Conservation (phyloP, 2,797 vertebrate genomes). For the Sebastes baramenuke region DNA sequence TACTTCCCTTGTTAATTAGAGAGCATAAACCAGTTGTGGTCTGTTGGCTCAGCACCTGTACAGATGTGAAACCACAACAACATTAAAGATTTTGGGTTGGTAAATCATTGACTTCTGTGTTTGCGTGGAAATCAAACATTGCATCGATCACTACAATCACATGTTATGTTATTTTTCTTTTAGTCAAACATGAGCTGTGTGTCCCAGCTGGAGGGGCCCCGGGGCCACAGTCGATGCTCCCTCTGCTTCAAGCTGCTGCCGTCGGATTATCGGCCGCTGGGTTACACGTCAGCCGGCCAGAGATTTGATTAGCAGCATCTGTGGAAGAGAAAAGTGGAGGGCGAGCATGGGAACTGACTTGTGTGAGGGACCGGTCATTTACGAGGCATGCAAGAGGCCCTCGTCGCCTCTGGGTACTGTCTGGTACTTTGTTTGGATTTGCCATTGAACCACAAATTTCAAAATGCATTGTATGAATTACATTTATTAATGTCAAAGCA, state of each 20-base stretch:
- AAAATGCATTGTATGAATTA: neutral
- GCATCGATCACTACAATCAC: neutral
- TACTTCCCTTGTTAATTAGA: no score
- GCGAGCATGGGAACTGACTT: slow-evolving; percentile 38
- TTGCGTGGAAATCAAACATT: neutral
- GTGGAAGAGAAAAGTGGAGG: slow-evolving; percentile 33
- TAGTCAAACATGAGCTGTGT: neutral
- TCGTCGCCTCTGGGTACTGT: neutral
- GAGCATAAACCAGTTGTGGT: neutral
- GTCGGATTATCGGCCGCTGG: slow-evolving; percentile 32
- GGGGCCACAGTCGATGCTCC: slow-evolving; percentile 6
- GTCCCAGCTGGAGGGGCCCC: slow-evolving; percentile 4
- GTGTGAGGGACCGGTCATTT: slow-evolving; percentile 34
- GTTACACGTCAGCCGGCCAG: slow-evolving; percentile 34
- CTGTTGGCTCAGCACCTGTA: neutral
- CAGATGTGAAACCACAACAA: neutral
- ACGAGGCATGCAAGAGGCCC: slow-evolving; percentile 14
- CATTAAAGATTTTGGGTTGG: neutral
- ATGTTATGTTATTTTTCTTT: slow-evolving; percentile 16
- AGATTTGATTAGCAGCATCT: slow-evolving; percentile 52
- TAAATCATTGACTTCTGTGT: neutral
- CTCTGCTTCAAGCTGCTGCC: slow-evolving; percentile 16
- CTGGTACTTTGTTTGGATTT: neutral
- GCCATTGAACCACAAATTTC: neutral
- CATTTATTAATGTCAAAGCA: neutral